Conservation (phyloP, 2,888 invertebrate species). For the Agrotis puta region DNA sequence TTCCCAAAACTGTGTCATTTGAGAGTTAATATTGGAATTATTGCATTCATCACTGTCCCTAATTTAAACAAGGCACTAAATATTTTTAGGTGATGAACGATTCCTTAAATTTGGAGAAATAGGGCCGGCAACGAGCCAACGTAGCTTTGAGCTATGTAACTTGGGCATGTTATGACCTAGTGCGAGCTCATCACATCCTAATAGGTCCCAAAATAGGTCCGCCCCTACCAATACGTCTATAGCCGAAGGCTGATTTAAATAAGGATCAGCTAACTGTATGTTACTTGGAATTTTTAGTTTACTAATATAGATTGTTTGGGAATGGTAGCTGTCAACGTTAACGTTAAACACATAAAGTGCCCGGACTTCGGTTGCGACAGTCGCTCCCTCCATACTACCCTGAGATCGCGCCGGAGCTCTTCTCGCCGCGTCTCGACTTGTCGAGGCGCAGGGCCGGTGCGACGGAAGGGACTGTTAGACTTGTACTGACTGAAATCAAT, state of each 20-base stretch:
- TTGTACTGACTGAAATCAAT: no score
- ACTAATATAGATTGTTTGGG: not conserved
- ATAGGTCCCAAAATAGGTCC: no score
- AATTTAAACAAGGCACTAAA: slow-evolving; percentile 17
- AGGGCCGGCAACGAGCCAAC: slow-evolving; percentile 51
- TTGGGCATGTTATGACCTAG: not conserved
- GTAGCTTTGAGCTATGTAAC: not conserved
- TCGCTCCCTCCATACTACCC: no score
- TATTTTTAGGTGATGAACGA: slow-evolving; percentile 18
- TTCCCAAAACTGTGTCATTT: no score
- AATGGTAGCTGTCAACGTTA: no score
- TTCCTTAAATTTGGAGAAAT: slow-evolving; percentile 22
- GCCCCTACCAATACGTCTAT: not conserved
- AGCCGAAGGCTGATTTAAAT: slow-evolving; percentile 39
- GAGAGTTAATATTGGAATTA: not conserved
- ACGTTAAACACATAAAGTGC: no score
- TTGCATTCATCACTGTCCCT: slow-evolving; percentile 7
- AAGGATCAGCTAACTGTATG: slow-evolving; percentile 44
- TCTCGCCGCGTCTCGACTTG: no score
- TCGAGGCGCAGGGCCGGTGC: no score
- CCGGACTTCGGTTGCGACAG: no score
- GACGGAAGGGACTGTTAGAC: no score
- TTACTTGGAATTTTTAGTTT: slow-evolving; percentile 9
- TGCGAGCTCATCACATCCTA: no score
- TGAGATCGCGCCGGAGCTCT: no score